Evolutionary conservation across 2,113 vertebrate genomes (phyloP).

Genomic region (Elephas maximus): DNA sequence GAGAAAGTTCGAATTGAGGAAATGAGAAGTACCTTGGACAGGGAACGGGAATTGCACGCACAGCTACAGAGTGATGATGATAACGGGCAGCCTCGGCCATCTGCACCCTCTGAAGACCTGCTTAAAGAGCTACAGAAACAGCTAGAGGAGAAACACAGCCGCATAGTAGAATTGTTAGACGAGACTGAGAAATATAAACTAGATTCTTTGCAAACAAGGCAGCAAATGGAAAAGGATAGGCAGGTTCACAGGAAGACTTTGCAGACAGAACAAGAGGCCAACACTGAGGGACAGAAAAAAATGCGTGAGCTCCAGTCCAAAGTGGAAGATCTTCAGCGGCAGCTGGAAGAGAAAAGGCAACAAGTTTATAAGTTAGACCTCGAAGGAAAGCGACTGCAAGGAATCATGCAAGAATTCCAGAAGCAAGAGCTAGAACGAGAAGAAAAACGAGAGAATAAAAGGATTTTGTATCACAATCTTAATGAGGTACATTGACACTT

Average conservation of each 20-base stretch:
- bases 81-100: conserved; percentile 76
- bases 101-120: conserved; percentile 87
- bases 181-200: conserved; percentile 94
- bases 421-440: conserved; percentile 84
- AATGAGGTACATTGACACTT: conserved; percentile 83
- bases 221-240: conserved; percentile 92
- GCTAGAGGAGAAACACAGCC: conserved; percentile 93
- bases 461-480: conserved; percentile 82
- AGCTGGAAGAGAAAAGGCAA: conserved; percentile 91
- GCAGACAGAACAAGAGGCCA: conserved; percentile 90
- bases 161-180: conserved; percentile 92
- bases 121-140: conserved; percentile 93
- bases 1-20: conserved; percentile 91
- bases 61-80: conserved; percentile 83
- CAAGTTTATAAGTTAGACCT: conserved; percentile 89
- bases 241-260: conserved; percentile 88
- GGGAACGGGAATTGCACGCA: conserved; percentile 89
- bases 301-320: conserved; percentile 89
- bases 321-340: conserved; percentile 90
- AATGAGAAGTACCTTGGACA: conserved; percentile 91
- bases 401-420: conserved; percentile 88
- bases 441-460: conserved; percentile 73
- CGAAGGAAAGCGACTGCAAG: conserved; percentile 91
- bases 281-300: conserved; percentile 88
- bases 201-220: conserved; percentile 91